Evolutionary conservation across 2,888 invertebrate genomes (phyloP), one percentile per base, ranked within the genome.

Genomic region (Leucophenga montana): DNA sequence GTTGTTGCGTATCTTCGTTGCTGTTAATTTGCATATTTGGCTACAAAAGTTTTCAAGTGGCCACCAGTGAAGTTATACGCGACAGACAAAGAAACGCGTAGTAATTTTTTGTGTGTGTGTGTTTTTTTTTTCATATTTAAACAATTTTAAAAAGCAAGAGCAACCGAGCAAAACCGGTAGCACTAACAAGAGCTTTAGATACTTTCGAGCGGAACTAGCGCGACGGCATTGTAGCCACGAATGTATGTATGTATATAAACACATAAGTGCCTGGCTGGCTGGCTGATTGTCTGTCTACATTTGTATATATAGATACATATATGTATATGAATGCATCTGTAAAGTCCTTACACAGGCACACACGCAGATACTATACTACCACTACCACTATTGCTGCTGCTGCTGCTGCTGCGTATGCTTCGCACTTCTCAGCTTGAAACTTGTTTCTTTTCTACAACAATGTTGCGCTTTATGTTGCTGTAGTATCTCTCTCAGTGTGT

Each of bases 401-500:
- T 18, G 62, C 31, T 13, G 56, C 46, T 13, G 54, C 59, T 11
- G 65, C 46, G 20, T 70, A 72, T 69, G 70, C 72, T 70, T 71
- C 70, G 71, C 71, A 71, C 71, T 75, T 80, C 74, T 77, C 74
- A 73, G 78, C 71, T 83, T 76, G 77, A 79, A 85, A 85, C 82
- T 83, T 83, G 84, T 83, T 83, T 83, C 84, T 78, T 84, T 85
- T 83, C 67, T 75, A 79, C 75, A 84, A 82, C 83, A 82, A 84
- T 84, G 82, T 84, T 76, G 77, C 78, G 80, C 79, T 83, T 84
- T 77, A 71, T 78, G 73, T 80, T 82, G 64, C 50, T 50, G n/a
- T 27, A 27, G 27, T 27, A 27, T 2, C n/a, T 4, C 71, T 65
- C 75, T 71, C 61, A 67, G 33, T n/a, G 54, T 20, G 65, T 16